These are phyloP conservation scores for Plestiodon gilberti DNA, from an alignment of 2,113 vertebrate genomes.

Conservation along the genomic window DNA sequence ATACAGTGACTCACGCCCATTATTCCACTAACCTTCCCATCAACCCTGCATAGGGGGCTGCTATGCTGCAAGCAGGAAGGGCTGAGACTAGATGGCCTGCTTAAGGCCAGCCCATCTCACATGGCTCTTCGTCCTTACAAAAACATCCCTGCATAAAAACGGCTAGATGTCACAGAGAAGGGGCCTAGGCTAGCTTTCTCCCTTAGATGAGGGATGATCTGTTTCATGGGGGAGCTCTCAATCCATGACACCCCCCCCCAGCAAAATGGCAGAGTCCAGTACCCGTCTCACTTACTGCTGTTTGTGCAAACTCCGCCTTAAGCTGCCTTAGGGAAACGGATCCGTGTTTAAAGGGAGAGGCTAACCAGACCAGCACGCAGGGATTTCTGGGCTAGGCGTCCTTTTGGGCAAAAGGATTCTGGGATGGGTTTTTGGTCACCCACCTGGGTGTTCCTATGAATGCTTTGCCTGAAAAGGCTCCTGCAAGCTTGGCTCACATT, in stretches of 20 bases:
- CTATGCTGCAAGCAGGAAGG: neutral
- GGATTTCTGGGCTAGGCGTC: neutral
- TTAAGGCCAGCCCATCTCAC: neutral
- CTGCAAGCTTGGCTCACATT: neutral
- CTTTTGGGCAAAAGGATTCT: neutral
- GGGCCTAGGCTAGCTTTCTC: neutral
- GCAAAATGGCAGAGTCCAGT: no score
- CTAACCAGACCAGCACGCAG: no score
- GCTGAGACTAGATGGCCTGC: no score
- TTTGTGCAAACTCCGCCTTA: no score
- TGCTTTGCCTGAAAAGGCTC: neutral
- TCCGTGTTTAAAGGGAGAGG: no score
- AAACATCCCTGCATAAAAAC: neutral
- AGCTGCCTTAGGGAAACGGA: no score
- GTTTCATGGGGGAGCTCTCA: neutral
- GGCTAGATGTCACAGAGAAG: neutral
- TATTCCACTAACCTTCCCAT: neutral
- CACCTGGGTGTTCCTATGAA: neutral
- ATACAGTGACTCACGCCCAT: no score
- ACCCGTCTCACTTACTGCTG: no score
- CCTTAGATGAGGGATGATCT: neutral
- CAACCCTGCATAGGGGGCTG: neutral
- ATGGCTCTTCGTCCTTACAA: neutral
- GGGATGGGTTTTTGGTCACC: neutral
- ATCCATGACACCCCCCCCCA: no score